Conservation (phyloP, 1,140 invertebrate genomes). For the Hestina assimilis region DNA sequence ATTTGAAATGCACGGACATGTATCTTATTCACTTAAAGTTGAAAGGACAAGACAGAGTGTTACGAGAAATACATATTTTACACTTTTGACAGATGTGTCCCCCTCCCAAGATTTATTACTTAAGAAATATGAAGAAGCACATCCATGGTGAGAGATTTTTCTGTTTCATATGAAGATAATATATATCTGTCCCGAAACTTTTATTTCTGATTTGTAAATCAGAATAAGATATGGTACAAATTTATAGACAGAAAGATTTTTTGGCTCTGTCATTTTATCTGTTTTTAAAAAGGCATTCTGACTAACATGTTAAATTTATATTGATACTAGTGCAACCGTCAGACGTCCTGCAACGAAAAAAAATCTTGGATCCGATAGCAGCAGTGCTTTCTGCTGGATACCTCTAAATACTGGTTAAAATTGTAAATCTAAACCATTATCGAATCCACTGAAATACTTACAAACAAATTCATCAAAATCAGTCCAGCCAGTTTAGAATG, state of each 20-base stretch:
- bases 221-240: conserved; percentile 27
- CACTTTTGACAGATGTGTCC: conserved; percentile 74
- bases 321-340: no score
- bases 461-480: no score
- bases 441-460: no score
- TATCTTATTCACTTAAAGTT: conserved; percentile 51
- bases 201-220: conserved; percentile 51
- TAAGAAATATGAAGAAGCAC: conserved; percentile 66
- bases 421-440: no score
- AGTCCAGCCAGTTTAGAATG: no score
- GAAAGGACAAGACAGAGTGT: conserved; percentile 38
- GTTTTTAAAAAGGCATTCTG: not conserved
- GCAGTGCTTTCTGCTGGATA: no score
- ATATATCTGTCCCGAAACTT: conserved; percentile 22
- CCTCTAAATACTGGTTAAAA: no score
- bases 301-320: no score
- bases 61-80: conserved; percentile 76
- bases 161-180: conserved; percentile 53
- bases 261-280: no score
- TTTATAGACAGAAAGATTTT: no score
- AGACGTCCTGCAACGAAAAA: no score
- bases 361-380: no score
- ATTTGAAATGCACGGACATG: conserved; percentile 23
- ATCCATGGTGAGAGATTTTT: conserved; percentile 51
- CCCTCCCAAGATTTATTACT: conserved; percentile 67